These are phyloP conservation scores for Apeltes quadracus DNA, from an alignment of 2,113 vertebrate species.

Conservation along the genomic window DNA sequence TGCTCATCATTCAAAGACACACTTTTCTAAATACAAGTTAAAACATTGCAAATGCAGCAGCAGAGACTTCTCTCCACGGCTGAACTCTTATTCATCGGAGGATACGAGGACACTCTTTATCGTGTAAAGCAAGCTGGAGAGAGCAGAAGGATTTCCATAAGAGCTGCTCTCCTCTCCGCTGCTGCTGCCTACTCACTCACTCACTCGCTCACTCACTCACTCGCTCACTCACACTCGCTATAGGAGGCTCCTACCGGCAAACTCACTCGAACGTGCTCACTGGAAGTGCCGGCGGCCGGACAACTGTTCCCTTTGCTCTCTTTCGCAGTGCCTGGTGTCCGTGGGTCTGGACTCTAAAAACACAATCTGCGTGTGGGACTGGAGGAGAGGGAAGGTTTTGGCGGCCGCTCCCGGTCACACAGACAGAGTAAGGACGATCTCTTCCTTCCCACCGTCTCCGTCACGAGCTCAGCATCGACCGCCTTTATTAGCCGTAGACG, in stretches of 20 bases:
- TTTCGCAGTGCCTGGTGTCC: constrained; percentile 92
- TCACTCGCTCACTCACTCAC: constrained; percentile 53
- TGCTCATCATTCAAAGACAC: constrained; percentile 28
- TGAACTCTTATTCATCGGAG: constrained; percentile 38
- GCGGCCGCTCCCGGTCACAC: constrained; percentile 96
- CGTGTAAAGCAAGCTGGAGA: constrained; percentile 42
- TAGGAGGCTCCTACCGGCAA: constrained; percentile 69
- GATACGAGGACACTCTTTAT: constrained; percentile 49
- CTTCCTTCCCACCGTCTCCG: constrained; percentile 33
- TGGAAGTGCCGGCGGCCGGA: constrained; percentile 69
- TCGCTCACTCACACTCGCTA: constrained; percentile 65
- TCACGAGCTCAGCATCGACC: constrained; percentile 57
- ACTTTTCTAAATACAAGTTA: constrained; percentile 10
- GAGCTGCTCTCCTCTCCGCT: constrained; percentile 56
- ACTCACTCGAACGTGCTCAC: constrained; percentile 66
- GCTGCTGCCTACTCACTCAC: constrained; percentile 69
- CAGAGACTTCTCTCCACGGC: constrained; percentile 16
- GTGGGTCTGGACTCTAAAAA: constrained; percentile 99
- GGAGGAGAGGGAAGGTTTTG: constrained; percentile 94
- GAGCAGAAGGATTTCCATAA: constrained; percentile 61
- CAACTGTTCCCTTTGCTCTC: constrained; percentile 71
- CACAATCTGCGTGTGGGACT: constrained; percentile 98
- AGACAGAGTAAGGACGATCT: constrained; percentile 88
- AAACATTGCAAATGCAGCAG: constrained; percentile 21
- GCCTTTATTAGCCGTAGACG: constrained; percentile 49